Evolutionary conservation across 2,888 invertebrate species (phyloP).

Genomic region (Nesidiocoris tenuis): DNA sequence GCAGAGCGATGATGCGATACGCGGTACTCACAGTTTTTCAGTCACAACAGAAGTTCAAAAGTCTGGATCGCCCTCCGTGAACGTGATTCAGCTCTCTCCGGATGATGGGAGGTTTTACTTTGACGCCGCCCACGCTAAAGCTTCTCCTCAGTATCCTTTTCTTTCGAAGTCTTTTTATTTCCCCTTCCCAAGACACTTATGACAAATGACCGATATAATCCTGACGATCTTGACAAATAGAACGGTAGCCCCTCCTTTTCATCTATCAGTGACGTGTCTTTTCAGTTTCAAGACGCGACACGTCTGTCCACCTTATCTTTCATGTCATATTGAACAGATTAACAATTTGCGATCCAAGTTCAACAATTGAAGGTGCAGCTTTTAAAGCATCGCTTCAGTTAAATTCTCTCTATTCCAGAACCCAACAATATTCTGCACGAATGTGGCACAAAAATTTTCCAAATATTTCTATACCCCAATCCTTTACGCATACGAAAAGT

Average conservation of each 20-base stretch:
- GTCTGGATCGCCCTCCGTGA: not conserved
- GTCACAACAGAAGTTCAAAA: not conserved
- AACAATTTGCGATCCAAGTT: not conserved
- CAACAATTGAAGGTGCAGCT: not conserved
- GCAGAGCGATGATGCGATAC: not conserved
- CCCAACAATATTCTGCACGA: too few species aligned
- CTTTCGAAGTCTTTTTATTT: not conserved
- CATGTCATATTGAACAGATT: not conserved
- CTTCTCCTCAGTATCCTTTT: not conserved
- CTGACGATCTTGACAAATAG: conserved; percentile 36
- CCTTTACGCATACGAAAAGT: too few species aligned
- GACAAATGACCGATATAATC: conserved; percentile 40
- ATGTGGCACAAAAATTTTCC: too few species aligned
- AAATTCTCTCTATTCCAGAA: too few species aligned
- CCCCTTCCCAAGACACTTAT: not conserved
- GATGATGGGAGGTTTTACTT: conserved; percentile 13
- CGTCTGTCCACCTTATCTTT: not conserved
- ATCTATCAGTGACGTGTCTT: not conserved
- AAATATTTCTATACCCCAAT: too few species aligned
- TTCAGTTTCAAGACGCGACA: not conserved
- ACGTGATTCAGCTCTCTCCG: conserved; percentile 37
- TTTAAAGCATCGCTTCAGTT: not conserved
- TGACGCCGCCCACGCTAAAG: conserved; percentile 23
- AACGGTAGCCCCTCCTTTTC: conserved; percentile 8
- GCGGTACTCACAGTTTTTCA: not conserved